These are phyloP conservation scores for Lynx canadensis DNA, from an alignment of 2,113 vertebrate genomes.

Conservation along the genomic window DNA sequence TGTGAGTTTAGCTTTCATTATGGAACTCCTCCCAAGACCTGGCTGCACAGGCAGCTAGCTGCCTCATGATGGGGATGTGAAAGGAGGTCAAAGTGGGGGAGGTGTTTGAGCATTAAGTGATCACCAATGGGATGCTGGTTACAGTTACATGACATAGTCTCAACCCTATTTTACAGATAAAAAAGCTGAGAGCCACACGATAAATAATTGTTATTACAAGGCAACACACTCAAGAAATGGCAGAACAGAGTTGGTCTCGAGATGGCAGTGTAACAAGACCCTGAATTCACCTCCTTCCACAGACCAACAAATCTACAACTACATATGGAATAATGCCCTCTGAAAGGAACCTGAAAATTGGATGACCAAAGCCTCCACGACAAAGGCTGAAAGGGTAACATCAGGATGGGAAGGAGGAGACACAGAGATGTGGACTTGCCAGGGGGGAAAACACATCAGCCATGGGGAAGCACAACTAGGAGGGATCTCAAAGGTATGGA, in stretches of 20 bases:
- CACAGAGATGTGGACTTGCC: not conserved
- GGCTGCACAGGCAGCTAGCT: not conserved
- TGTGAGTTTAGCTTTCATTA: no score
- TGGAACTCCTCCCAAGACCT: fast-evolving
- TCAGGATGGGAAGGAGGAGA: not conserved
- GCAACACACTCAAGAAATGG: not conserved
- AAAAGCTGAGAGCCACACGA: not conserved
- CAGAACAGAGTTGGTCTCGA: not conserved
- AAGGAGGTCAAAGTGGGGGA: not conserved
- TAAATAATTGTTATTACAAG: not conserved
- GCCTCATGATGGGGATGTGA: not conserved
- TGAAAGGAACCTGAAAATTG: not conserved
- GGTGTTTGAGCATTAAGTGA: not conserved
- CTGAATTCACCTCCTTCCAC: not conserved
- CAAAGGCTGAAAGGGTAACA: not conserved
- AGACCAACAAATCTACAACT: not conserved
- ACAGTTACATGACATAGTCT: fast-evolving
- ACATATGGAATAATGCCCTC: not conserved
- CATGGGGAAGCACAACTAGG: not conserved
- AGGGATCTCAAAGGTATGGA: not conserved
- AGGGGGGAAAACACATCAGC: not conserved
- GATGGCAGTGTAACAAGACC: not conserved
- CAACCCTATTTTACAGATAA: not conserved
- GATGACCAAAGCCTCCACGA: not conserved
- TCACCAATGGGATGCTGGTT: not conserved